Evolutionary conservation across 2,113 vertebrate species (phyloP), one percentile per base, ranked within the genome.

Genomic region (Xenus cinereus): DNA sequence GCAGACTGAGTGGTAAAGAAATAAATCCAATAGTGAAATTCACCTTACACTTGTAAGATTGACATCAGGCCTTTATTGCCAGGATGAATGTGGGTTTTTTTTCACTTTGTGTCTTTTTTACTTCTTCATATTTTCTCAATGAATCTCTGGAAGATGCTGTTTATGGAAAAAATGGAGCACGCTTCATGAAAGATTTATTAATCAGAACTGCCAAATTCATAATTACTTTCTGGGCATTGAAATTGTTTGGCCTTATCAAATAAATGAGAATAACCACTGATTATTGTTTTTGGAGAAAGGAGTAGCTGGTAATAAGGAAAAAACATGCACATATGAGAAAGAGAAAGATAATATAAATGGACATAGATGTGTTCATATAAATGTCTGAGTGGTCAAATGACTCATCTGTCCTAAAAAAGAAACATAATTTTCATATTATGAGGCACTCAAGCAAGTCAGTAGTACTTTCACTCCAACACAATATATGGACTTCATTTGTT

Each of bases 151-250:
- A 92, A 93, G 68, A 87, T 74, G 60, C 54, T 90, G 59, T 89
- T 80, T 88, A 64, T 66, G 73, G 41, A 92, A 62, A 94, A 96
- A 66, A 79, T 6, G 43, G 92, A 95, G 77, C 69, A 45, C 19
- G 62, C 54, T 84, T 96, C 83, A 77, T 92, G 86, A 93, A 72
- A 96, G 64, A 93, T 95, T 96, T 97, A 96, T 95, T 95, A 96
- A 94, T 93, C 82, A 71, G 71, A 92, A 90, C 92, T 97, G 96
- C 84, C 95, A 87, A 85, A 71, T 97, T 94, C 78, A 74, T 96
- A 97, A 97, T 97, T 96, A 96, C 77, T 91, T 95, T 96, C 81
- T 64, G 95, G 90, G 80, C 73, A 89, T 67, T 93, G 82, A 96
- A 95, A 95, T 68, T 91, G 39, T 87, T 96, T 97, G 87, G 67